Evolutionary conservation across 2,888 invertebrate species (phyloP), one percentile per base, ranked within the genome.

Genomic region (Oligia latruncula): DNA sequence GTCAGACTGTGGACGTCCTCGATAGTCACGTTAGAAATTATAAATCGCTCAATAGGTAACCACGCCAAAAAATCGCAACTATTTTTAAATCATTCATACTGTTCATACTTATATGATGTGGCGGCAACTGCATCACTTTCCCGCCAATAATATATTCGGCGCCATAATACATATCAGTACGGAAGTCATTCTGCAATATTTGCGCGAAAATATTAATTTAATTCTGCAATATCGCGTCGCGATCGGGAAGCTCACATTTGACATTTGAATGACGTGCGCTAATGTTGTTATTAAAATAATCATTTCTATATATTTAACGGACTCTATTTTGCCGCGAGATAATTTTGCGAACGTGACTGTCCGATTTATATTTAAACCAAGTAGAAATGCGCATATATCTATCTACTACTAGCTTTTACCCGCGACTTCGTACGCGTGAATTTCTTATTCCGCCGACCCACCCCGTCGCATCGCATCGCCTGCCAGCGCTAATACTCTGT

Each of bases 261-360:
- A 86, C 80, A 86, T 65, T 72, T 88, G 84, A 89, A 87, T 84
- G 88, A 82, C 86, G 71, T 68, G 67, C 71, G 74, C 65, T 81
- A 78, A 73, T 75, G 74, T 81, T 80, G 77, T 75, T 78, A 79
- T 74, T 77, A 71, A 78, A 52, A 67, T 79, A 65, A 80, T 74
- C 0, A 74, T 74, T 71, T 64, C 58, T 46, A 35, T 55, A 5
- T 13, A 49, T 49, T 40, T 2, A 70, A 0, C 71, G 9, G 15
- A 52, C 15, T 52, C 1, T 4, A 29, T 20, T 71, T 52, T 58
- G 11, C 23, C 58, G 23, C 23, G 58, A 23, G 58, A 60, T 4
- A n/a, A 60, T 60, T 70, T 49, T 15, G 23, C n/a, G n/a, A 71
- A 55, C 11, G 23, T 68, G 43, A 62, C 35, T 62, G 17, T 29